phyloP scores from a whole-genome alignment of 1,140 invertebrate species.

The Drosophila grimshawi region DNA sequence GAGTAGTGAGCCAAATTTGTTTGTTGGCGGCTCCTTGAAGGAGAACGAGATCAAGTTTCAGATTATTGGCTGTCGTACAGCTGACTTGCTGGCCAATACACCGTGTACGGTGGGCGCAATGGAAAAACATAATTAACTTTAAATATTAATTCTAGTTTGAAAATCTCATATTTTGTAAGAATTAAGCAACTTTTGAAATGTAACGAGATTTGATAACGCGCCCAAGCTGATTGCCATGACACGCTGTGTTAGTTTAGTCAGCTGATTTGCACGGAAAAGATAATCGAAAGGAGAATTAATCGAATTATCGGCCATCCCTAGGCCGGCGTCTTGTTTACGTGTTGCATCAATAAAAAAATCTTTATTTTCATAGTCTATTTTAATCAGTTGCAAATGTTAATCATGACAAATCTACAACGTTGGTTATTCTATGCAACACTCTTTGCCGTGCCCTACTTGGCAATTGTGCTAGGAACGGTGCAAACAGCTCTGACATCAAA shows the following conservation, averaged over 20 bases:
- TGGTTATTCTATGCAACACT: conserved; percentile 89
- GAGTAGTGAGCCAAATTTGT: conserved; percentile 87
- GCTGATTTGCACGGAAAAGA: neutral
- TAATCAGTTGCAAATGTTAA: conserved; percentile 10
- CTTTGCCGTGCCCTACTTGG: conserved; percentile 89
- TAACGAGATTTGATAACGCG: neutral
- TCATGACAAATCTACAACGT: conserved; percentile 92
- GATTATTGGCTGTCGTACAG: conserved; percentile 85
- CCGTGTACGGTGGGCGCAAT: conserved; percentile 63
- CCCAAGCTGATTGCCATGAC: conserved; percentile 5
- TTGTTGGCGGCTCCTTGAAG: conserved; percentile 85
- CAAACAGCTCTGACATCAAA: conserved; percentile 86
- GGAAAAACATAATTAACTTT: neutral
- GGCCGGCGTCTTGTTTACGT: conserved; percentile 70
- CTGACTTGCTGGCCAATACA: conserved; percentile 71
- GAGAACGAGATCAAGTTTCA: conserved; percentile 88
- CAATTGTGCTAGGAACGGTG: conserved; percentile 87
- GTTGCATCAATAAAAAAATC: conserved; percentile 43
- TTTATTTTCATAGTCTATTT: conserved; percentile 13
- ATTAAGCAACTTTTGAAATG: conserved; percentile 1
- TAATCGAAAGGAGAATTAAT: neutral
- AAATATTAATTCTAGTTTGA: conserved; percentile 2
- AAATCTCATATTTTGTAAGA: neutral
- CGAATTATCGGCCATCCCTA: conserved; percentile 19
- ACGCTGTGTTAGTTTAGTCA: neutral